These are phyloP conservation scores for Alaudala cheleensis DNA, from an alignment of 2,113 vertebrate genomes.

Conservation along the genomic window DNA sequence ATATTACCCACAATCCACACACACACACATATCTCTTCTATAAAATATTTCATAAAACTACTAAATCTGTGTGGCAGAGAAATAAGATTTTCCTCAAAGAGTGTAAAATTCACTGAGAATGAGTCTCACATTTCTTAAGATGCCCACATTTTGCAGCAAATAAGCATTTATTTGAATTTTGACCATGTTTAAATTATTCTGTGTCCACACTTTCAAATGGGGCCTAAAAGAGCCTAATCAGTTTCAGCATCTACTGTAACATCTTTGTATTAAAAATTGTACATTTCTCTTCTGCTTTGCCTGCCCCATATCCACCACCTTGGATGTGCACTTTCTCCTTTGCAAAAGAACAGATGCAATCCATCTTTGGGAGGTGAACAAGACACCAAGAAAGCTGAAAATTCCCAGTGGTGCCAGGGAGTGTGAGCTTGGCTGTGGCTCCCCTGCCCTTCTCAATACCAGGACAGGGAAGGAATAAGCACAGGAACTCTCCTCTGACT, in stretches of 20 bases:
- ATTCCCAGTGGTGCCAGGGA: neutral
- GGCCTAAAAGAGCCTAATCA: neutral
- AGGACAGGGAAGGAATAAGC: neutral
- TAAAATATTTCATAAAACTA: neutral
- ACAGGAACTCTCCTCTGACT: no score
- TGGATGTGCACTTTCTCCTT: neutral
- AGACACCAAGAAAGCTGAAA: neutral
- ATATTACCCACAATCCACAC: neutral
- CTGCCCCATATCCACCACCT: no score
- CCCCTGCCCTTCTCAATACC: neutral
- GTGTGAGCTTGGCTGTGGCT: no score
- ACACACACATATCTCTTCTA: neutral
- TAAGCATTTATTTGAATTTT: neutral
- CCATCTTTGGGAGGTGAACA: neutral
- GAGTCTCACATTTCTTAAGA: neutral
- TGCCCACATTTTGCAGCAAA: neutral
- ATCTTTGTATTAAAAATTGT: fast-evolving
- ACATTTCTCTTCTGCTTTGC: neutral
- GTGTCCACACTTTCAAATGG: neutral
- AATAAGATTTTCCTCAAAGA: neutral
- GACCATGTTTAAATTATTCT: neutral
- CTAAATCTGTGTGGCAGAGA: neutral
- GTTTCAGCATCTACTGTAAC: neutral
- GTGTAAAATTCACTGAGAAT: neutral
- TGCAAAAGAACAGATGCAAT: neutral